Conservation (phyloP, 2,113 vertebrate genomes). For the Microcebus griseorufus region DNA sequence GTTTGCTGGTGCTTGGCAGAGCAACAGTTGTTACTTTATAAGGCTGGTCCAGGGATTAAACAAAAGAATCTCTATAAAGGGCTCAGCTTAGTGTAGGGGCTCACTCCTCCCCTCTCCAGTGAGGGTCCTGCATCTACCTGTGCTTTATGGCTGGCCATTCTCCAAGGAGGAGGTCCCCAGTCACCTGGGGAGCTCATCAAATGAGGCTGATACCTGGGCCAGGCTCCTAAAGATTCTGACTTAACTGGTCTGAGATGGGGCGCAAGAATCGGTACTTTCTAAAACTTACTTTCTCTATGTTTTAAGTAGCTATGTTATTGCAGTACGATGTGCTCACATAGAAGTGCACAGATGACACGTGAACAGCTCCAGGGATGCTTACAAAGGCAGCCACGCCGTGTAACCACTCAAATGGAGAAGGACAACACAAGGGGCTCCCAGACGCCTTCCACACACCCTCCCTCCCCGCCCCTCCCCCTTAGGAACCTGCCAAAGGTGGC, state of each 20-base stretch:
- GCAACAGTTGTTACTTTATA: too few relatives aligned
- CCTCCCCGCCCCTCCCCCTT: background rate
- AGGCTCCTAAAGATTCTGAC: background rate
- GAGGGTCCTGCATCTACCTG: too few relatives aligned
- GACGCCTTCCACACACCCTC: background rate
- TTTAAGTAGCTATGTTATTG: background rate
- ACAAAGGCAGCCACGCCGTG: background rate
- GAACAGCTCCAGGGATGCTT: background rate
- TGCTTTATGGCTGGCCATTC: background rate
- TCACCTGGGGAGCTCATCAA: too few relatives aligned
- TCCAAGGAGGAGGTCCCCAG: background rate
- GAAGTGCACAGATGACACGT: background rate
- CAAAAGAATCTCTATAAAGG: too few relatives aligned
- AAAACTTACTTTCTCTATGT: background rate
- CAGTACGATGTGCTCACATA: too few relatives aligned
- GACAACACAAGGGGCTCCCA: fast-evolving
- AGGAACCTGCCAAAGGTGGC: background rate
- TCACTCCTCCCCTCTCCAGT: too few relatives aligned
- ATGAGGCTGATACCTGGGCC: background rate
- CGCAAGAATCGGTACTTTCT: background rate
- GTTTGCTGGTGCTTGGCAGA: too few relatives aligned
- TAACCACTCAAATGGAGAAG: background rate
- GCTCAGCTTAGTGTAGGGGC: too few relatives aligned
- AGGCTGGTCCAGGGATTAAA: too few relatives aligned
- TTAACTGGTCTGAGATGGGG: background rate